Evolutionary conservation across 2,113 vertebrate species (phyloP).

Genomic region (Gopherus evgoodei): DNA sequence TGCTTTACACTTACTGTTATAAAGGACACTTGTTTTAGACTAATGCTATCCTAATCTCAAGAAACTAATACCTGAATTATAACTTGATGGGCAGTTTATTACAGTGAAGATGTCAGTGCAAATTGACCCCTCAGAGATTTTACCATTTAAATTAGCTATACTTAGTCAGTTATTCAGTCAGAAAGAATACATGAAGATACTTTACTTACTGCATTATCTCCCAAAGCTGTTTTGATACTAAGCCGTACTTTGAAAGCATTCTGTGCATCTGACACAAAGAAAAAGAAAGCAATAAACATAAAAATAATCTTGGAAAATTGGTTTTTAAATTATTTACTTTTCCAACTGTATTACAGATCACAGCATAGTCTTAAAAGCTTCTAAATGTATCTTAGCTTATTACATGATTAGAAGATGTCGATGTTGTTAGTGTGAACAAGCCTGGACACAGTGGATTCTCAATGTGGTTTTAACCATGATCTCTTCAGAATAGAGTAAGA

Average conservation of each 20-base stretch:
- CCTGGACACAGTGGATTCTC: background rate
- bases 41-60: slow-evolving; percentile 4
- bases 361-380: background rate
- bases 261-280: slow-evolving; percentile 79
- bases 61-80: slow-evolving; percentile 2
- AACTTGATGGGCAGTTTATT: slow-evolving; percentile 9
- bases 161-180: slow-evolving; percentile 3
- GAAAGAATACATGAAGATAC: slow-evolving; percentile 19
- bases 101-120: slow-evolving; percentile 16
- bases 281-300: slow-evolving; percentile 40
- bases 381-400: background rate
- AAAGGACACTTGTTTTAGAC: background rate
- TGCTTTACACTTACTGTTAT: background rate
- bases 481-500: background rate
- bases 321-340: background rate
- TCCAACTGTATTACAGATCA: slow-evolving; percentile 16
- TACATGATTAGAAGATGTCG: background rate
- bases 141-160: background rate
- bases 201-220: slow-evolving; percentile 89
- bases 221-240: slow-evolving; percentile 91
- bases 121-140: background rate
- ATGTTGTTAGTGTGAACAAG: background rate
- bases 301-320: background rate
- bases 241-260: slow-evolving; percentile 91
- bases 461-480: background rate